Base-by-base conservation (phyloP, 1,140 invertebrate species). In the Scaptomyza graminum region DNA sequence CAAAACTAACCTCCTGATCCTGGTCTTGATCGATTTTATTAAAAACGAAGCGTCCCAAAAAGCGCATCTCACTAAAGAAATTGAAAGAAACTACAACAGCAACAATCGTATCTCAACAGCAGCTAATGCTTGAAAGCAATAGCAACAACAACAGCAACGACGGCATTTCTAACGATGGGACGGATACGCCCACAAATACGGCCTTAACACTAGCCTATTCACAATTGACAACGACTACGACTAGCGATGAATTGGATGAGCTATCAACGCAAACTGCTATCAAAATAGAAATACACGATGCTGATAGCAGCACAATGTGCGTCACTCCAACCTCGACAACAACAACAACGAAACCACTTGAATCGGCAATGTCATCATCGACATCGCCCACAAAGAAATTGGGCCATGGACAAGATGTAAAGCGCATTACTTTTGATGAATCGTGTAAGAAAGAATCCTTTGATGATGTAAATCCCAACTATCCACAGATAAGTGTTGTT, bases 401-500 rank as follows among this genome's bases (percentile, higher is more conserved):
- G 64, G 80, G 83, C 66, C 80, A 79, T 66, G 87, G 90, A 88
- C 87, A 91, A 89, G 90, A 92, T 88, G 87, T 90, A 90, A 91
- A 91, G 88, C 90, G 90, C 78, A 92, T 92, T 73, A 92, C 90
- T 84, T 92, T 92, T 90, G 91, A 92, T 90, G 91, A 91, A 76
- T 92, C 91, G 70, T 91, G 90, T 91, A 92, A 92, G 83, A 91
- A 91, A 90, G 90, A 92, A 91, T 91, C 90, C 79, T 90, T 91
- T 90, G 91, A 92, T 91, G 91, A 91, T 90, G 90, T 91, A 90
- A 90, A 88, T 91, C 90, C 90, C 64, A 90, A 91, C 82, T 90
- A 91, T 88, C 85, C 94, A 56, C 93, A 93, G 92, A 94, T 95
- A 56, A 94, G 94, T 90, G 95, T 95, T 52, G 94, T 95, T 51